Conservation (phyloP, 2,797 vertebrate species). For the Scleropages formosus region DNA sequence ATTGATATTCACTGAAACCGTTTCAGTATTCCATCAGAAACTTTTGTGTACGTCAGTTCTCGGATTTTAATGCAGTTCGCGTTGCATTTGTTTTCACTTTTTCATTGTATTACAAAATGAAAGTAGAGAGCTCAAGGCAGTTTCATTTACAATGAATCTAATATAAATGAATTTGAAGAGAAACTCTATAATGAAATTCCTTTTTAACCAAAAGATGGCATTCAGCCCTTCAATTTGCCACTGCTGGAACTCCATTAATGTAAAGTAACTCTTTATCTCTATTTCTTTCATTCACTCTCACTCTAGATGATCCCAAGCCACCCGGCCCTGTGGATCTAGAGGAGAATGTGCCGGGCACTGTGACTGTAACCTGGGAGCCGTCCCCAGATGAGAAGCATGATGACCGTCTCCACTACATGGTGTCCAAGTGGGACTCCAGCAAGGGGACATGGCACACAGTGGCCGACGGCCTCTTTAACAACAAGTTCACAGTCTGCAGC, state of each 20-base stretch:
- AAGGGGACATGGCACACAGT: constrained; percentile 67
- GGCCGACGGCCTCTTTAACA: constrained; percentile 78
- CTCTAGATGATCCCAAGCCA: constrained; percentile 72
- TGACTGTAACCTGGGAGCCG: constrained; percentile 79
- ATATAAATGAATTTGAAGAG: not conserved
- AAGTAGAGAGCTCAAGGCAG: not conserved
- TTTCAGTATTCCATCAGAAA: too few relatives aligned
- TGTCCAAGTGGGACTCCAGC: constrained; percentile 72
- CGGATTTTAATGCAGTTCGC: too few relatives aligned
- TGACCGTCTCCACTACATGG: constrained; percentile 69
- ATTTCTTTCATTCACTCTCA: not conserved
- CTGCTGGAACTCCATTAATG: not conserved
- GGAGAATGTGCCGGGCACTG: constrained; percentile 75
- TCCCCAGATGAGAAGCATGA: constrained; percentile 78
- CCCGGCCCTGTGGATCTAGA: constrained; percentile 74
- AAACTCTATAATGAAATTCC: not conserved
- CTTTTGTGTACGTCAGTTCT: too few relatives aligned
- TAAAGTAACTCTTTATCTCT: not conserved
- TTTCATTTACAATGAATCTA: not conserved
- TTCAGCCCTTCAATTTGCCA: not conserved
- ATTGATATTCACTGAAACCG: too few relatives aligned
- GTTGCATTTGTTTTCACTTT: not conserved
- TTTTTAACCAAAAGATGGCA: not conserved
- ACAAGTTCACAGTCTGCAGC: constrained; percentile 76
- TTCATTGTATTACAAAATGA: not conserved